These are phyloP conservation scores for Platyura marginata DNA, from an alignment of 1,140 invertebrate species.

Conservation along the genomic window DNA sequence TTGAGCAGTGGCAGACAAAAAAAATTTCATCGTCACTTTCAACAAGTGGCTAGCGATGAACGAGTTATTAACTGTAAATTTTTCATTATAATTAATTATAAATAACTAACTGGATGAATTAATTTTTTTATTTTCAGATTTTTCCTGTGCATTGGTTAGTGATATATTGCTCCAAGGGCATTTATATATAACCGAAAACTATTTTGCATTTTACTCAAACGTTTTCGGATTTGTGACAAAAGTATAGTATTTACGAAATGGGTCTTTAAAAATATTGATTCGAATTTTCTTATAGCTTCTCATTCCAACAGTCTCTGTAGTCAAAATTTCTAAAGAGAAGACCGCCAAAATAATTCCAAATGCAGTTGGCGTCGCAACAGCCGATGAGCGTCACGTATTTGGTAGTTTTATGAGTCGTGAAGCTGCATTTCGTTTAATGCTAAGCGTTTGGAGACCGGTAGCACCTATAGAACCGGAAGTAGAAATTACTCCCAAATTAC, in stretches of 20 bases:
- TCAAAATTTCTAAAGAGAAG: conserved; percentile 77
- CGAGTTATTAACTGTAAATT: conserved; percentile 59
- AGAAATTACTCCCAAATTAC: conserved; percentile 10
- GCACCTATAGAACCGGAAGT: background rate
- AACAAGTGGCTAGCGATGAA: conserved; percentile 52
- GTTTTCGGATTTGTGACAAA: conserved; percentile 85
- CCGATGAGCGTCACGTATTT: conserved; percentile 73
- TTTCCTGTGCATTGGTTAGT: conserved; percentile 76
- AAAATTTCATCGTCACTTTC: conserved; percentile 54
- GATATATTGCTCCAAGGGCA: conserved; percentile 86
- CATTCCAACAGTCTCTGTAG: conserved; percentile 62
- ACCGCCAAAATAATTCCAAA: conserved; percentile 81
- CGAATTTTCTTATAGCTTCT: conserved; percentile 36
- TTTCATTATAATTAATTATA: background rate
- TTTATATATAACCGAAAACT: conserved; percentile 81
- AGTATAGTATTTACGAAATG: conserved; percentile 29
- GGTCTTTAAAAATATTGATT: background rate
- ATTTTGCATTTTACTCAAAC: conserved; percentile 90
- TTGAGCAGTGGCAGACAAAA: conserved; percentile 48
- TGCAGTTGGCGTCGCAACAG: conserved; percentile 71
- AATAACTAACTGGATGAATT: background rate
- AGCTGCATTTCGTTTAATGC: conserved; percentile 68
- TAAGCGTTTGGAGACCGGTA: conserved; percentile 42
- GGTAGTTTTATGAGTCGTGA: conserved; percentile 76
- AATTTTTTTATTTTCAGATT: conserved; percentile 42